Evolutionary conservation across 2,113 vertebrate species (phyloP).

Genomic region (Plecotus auritus): DNA sequence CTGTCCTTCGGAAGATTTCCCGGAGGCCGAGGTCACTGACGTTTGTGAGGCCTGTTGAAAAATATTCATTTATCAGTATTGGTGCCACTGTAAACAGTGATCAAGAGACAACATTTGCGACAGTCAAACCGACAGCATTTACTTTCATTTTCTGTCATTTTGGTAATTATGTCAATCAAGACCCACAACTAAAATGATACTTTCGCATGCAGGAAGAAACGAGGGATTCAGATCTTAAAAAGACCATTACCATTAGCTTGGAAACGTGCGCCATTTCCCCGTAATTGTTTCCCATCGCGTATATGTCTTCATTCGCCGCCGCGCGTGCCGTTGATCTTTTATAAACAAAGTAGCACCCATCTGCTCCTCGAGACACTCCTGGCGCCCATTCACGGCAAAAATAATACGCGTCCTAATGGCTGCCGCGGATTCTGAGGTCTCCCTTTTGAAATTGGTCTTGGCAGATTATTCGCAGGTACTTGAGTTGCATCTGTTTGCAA

Average conservation of each 20-base stretch:
- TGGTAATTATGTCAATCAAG: conserved; percentile 90
- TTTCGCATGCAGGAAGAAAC: conserved; percentile 88
- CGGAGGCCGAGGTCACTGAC: conserved; percentile 76
- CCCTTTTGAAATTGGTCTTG: conserved; percentile 99
- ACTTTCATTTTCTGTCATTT: conserved; percentile 89
- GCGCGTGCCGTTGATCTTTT: conserved; percentile 92
- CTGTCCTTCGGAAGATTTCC: conserved; percentile 77
- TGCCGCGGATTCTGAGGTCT: conserved; percentile 99
- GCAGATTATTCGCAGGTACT: conserved; percentile 99
- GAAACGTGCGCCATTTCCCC: conserved; percentile 96
- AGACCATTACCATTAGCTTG: conserved; percentile 95
- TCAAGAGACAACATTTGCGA: conserved; percentile 84
- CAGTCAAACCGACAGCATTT: conserved; percentile 85
- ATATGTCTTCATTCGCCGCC: conserved; percentile 95
- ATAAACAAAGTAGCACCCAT: conserved; percentile 99
- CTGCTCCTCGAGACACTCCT: conserved; percentile 98
- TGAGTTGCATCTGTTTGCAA: conserved; percentile 99
- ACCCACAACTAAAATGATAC: conserved; percentile 88
- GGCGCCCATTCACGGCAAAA: conserved; percentile 99
- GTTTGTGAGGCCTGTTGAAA: conserved; percentile 84
- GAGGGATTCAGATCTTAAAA: conserved; percentile 93
- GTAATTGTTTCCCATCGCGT: conserved; percentile 97
- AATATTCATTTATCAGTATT: conserved; percentile 86
- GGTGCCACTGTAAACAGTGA: conserved; percentile 86
- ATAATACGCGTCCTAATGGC: conserved; percentile 99